Evolutionary conservation across 2,888 invertebrate genomes (phyloP), one percentile per base, ranked within the genome.

Genomic region (Rhyacophila evoluta): DNA sequence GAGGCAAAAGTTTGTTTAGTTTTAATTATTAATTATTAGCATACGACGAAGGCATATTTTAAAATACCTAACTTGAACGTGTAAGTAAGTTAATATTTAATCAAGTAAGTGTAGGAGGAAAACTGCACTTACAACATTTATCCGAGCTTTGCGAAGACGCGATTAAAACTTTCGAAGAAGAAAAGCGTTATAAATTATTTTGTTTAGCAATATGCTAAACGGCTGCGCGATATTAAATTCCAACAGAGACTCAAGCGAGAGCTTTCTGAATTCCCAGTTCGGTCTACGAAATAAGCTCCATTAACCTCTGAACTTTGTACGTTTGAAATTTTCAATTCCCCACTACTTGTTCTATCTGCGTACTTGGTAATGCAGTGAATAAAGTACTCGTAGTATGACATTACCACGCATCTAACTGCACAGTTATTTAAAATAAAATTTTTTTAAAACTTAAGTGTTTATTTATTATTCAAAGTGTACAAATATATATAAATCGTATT

Each of bases 291-390:
- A 72, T 72, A 38, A 72, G 72, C 72, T 37, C 72, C 72, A 72
- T 72, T 72, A 72, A 72, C 72, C 72, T 72, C 72, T 27, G 37
- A 72, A 72, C 72, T 72, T 72, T 72, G 72, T 38, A 36, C 72
- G 70, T 70, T 36, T 36, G 36, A 36, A 72, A 36, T 38, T 36
- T 72, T 72, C 38, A 36, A 72, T 55, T 55, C 55, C 55, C 55
- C 55, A 55, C 55, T 55, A 55, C 55, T 55, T 25, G 55, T 55
- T 55, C 12, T 55, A 55, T 55, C 55, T 25, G 8, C 55, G 10
- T 55, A 25, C 55, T 55, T 55, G 15, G 55, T 55, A 10, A 6
- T 55, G 55, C 55, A 25, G 55, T 19, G 55, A 19, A 55, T 2
- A n/a, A n/a, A n/a, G n/a, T n/a, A n/a, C n/a, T n/a, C n/a, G n/a